phyloP scores from a whole-genome alignment of 2,888 invertebrate species.

The Eremobia ochroleuca region DNA sequence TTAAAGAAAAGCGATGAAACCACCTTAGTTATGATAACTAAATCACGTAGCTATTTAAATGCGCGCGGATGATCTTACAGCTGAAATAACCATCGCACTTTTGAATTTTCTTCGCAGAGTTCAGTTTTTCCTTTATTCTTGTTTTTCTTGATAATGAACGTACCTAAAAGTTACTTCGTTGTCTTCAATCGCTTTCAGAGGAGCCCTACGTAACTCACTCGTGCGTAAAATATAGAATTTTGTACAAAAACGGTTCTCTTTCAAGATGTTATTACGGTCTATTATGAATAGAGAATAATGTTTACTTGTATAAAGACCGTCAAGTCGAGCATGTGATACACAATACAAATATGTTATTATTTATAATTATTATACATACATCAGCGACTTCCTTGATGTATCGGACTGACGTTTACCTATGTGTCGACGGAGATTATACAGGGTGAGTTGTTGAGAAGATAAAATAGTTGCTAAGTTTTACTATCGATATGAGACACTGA shows the following conservation, averaged over 20 bases:
- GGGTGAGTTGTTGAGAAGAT: neutral
- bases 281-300: constrained; percentile 77
- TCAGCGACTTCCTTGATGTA: constrained; percentile 45
- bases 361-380: constrained; percentile 45
- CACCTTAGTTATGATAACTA: neutral
- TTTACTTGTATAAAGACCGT: constrained; percentile 76
- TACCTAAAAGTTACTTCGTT: neutral
- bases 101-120: too few relatives aligned
- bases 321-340: constrained; percentile 35
- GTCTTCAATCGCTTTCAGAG: constrained; percentile 62
- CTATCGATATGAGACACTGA: too few relatives aligned
- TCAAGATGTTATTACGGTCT: constrained; percentile 74
- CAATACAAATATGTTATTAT: constrained; percentile 63
- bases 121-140: neutral
- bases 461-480: neutral
- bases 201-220: constrained; percentile 68
- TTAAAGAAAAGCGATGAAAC: neutral
- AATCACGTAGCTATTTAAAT: neutral
- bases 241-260: constrained; percentile 78
- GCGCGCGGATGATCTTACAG: neutral
- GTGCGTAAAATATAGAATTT: constrained; percentile 81
- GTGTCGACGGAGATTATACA: constrained; percentile 1
- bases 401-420: constrained; percentile 61
- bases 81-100: neutral
- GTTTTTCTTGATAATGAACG: neutral